Conservation (phyloP, 2,113 vertebrate species). For the Pygoscelis antarcticus region DNA sequence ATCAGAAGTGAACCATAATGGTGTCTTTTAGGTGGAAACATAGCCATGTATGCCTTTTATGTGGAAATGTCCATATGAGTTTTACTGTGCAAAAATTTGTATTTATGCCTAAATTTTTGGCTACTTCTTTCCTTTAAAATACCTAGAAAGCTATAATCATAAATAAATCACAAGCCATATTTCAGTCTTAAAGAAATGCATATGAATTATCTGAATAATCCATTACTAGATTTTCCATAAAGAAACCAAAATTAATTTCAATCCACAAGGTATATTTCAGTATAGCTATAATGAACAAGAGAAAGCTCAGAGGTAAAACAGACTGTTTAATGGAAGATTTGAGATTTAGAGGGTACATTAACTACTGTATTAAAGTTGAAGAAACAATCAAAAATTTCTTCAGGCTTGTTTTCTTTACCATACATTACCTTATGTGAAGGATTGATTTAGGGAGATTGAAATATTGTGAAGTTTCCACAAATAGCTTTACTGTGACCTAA, state of each 20-base stretch:
- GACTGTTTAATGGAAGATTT: neutral
- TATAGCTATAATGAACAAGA: neutral
- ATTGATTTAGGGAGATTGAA: neutral
- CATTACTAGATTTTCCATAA: neutral
- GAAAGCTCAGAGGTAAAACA: neutral
- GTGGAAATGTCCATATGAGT: neutral
- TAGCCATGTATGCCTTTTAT: neutral
- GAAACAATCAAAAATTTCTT: neutral
- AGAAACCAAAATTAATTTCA: neutral
- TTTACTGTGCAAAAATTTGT: neutral
- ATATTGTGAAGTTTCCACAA: neutral
- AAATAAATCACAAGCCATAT: neutral
- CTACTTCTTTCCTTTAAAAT: neutral
- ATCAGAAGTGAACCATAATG: neutral
- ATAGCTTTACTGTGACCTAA: neutral
- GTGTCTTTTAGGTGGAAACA: neutral
- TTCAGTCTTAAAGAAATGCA: neutral
- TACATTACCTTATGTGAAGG: neutral
- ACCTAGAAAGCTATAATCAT: neutral
- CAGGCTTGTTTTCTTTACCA: neutral
- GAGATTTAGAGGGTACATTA: neutral
- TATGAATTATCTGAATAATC: neutral
- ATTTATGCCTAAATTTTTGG: neutral
- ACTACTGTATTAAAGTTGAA: neutral
- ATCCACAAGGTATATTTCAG: neutral